A percentile compares a stretch with the other conserved stretches of the same genome.
phyloP scores from a whole-genome alignment of 2,113 vertebrate species.

The Mellivora capensis region DNA sequence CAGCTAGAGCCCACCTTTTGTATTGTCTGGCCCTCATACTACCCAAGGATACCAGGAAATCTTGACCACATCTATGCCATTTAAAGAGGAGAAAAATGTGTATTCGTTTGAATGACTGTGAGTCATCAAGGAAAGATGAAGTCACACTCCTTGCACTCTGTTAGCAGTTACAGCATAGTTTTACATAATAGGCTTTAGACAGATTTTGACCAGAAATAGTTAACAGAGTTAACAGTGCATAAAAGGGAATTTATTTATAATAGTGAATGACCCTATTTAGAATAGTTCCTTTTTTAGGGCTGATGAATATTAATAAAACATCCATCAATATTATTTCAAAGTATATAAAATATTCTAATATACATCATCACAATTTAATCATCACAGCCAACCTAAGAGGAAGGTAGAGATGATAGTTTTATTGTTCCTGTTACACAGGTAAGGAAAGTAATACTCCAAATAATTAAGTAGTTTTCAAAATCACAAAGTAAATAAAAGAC shows the following conservation, averaged over 20 bases:
- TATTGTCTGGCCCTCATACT: neutral
- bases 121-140: neutral
- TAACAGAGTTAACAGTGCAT: neutral
- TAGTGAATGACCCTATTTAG: neutral
- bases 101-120: neutral
- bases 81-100: neutral
- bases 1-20: neutral
- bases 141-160: neutral
- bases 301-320: neutral
- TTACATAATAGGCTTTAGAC: neutral
- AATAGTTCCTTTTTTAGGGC: neutral
- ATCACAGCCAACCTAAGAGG: neutral
- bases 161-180: slow-evolving; percentile 7
- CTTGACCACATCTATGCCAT: neutral
- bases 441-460: neutral
- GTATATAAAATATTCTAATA: neutral
- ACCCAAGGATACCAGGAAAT: neutral
- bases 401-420: neutral
- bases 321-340: neutral
- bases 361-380: neutral
- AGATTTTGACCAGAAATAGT: slow-evolving; percentile 30
- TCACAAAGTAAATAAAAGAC: neutral
- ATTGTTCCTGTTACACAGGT: neutral
- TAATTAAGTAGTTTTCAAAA: slow-evolving; percentile 26
- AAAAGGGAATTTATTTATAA: neutral